Evolutionary conservation across 2,888 invertebrate species (phyloP).

Genomic region (Mythimna lalbum): DNA sequence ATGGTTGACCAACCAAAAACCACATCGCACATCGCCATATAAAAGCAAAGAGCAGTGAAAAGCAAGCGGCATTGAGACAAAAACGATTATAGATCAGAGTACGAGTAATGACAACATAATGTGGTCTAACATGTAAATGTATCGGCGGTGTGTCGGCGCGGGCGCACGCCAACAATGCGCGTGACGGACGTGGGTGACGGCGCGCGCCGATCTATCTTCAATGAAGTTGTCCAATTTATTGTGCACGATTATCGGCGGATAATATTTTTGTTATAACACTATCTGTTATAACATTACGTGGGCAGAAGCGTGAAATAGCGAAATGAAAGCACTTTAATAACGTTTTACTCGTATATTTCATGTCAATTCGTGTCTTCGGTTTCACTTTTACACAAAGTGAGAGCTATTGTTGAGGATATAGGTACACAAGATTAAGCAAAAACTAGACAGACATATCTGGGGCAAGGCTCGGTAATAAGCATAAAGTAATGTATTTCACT

Average conservation of each 20-base stretch:
- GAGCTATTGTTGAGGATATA: constrained; percentile 51
- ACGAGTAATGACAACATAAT: constrained; percentile 69
- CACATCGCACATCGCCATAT: constrained; percentile 24
- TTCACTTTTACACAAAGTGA: constrained; percentile 53
- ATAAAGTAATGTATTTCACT: constrained; percentile 45
- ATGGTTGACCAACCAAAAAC: constrained; percentile 25
- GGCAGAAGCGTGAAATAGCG: constrained; percentile 69
- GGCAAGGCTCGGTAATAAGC: constrained; percentile 45
- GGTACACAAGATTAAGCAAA: constrained; percentile 50
- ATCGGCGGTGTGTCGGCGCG: constrained; percentile 43
- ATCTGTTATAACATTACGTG: constrained; percentile 71
- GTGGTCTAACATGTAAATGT: constrained; percentile 64
- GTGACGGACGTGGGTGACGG: constrained; percentile 85
- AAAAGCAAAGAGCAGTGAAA: constrained; percentile 34
- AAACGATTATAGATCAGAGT: constrained; percentile 64
- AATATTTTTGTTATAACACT: constrained; percentile 80
- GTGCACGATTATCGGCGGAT: constrained; percentile 74
- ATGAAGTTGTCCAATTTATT: constrained; percentile 86
- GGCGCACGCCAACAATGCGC: constrained; percentile 71
- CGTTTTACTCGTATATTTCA: constrained; percentile 54
- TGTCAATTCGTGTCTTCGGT: constrained; percentile 52
- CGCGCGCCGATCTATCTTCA: constrained; percentile 83
- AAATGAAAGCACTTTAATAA: constrained; percentile 65
- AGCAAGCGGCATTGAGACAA: constrained; percentile 44
- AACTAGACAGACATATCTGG: constrained; percentile 48